Evolutionary conservation across 2,888 invertebrate genomes (phyloP).

Genomic region (Polyommatus icarus): DNA sequence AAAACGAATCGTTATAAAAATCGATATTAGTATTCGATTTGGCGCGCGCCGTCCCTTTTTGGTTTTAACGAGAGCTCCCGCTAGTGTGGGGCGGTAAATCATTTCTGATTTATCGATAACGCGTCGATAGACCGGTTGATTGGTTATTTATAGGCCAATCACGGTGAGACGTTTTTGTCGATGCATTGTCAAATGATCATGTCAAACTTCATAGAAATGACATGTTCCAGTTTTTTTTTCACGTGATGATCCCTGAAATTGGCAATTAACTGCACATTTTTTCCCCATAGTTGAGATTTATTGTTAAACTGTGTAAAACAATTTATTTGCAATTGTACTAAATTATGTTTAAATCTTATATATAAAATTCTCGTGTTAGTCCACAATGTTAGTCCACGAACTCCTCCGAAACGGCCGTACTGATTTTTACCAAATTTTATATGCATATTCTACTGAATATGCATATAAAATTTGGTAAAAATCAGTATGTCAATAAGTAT

Average conservation of each 20-base stretch:
- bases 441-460: too few relatives aligned
- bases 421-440: too few relatives aligned
- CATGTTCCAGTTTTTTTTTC: background rate
- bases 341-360: background rate
- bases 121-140: conserved; percentile 23
- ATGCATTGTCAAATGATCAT: conserved; percentile 9
- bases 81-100: conserved; percentile 15
- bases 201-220: background rate
- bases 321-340: background rate
- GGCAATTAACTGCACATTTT: background rate
- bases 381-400: too few relatives aligned
- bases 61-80: conserved; percentile 15
- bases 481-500: too few relatives aligned
- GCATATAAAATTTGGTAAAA: too few relatives aligned
- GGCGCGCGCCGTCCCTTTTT: conserved; percentile 28
- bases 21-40: conserved; percentile 19
- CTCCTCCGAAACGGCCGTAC: too few relatives aligned
- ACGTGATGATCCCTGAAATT: background rate
- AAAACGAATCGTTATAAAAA: conserved; percentile 23
- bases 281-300: background rate
- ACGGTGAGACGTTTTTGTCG: conserved; percentile 13
- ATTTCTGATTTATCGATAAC: conserved; percentile 19
- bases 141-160: conserved; percentile 16
- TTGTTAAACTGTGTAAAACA: background rate
- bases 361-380: too few relatives aligned